Base-by-base conservation (phyloP, 2,888 invertebrate genomes). In the Eupsilia transversa region DNA sequence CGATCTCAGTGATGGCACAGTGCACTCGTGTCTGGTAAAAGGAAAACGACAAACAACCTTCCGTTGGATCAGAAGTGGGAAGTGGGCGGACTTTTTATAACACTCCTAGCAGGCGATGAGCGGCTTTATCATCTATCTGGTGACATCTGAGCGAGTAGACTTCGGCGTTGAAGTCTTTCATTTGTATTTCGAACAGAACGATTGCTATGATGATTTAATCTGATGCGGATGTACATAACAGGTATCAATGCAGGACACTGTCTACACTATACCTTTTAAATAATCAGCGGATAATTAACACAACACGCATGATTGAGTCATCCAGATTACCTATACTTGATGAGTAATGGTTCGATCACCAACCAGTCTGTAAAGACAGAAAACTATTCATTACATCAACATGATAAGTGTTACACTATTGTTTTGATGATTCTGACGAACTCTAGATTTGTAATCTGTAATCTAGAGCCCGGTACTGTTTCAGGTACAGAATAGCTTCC, bases 311-410 rank as follows among this genome's bases (percentile, higher is more conserved):
- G 9, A 52, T 63, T 77, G 63, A 78, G 43, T 79, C 79, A 77
- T 65, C 56, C 38, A 68, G 61, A 78, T 63, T 46, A 23, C 23
- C 23, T 23, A 23, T 52, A 20, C 20, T 6, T n/a, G 35, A 63
- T 78, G 79, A 79, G 56, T 35, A 61, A 54, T 67, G 20, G 3
- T 61, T 61, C 54, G 23, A 46, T 65, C 52, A 82, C 17, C 70
- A 7, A 27, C 14, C 30, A 23, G 27, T 33, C n/a, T 27, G 12
- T 52, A 33, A 46, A 57, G 56, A 78, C 78, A 68, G 49, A 78
- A 56, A 52, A 57, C 23, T 14, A 57, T 23, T 78, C 69, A 68
- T 43, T 43, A 57, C 17, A 63, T 23, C 14, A 38, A 63, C 2
- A 20, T 14, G n/a, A 66, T 68, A 38, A 57, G 10, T 52, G 14